Percentiles rank a stretch among this genome's conserved stretches.
Conservation (phyloP, 1,140 invertebrate genomes). For the Stegodyphus mimosarum region DNA sequence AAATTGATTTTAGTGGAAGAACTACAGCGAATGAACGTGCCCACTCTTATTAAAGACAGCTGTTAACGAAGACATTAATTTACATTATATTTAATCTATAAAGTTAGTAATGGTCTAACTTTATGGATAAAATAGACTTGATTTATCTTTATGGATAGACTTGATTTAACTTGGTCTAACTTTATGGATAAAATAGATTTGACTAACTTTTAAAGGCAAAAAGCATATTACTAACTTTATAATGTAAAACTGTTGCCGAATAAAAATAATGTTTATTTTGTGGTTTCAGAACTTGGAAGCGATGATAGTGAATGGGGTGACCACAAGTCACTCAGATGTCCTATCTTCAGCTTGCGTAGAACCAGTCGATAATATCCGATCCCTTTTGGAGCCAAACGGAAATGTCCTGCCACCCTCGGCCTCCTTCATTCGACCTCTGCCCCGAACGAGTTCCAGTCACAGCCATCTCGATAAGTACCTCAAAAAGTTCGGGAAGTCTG, state of each 20-base stretch:
- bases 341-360: constrained; percentile 24
- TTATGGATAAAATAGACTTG: no score
- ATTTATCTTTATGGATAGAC: no score
- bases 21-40: no score
- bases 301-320: constrained; percentile 33
- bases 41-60: no score
- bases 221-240: neutral
- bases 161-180: no score
- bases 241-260: neutral
- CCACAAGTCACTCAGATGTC: constrained; percentile 39
- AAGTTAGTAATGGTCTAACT: no score
- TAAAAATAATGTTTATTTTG: neutral
- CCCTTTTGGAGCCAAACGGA: constrained; percentile 56
- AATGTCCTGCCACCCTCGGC: constrained; percentile 49
- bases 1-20: no score
- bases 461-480: constrained; percentile 58
- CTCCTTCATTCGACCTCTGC: constrained; percentile 52
- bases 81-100: no score
- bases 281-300: constrained; percentile 42
- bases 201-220: no score
- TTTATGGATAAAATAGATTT: no score
- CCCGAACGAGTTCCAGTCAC: constrained; percentile 55
- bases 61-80: no score
- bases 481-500: constrained; percentile 55
- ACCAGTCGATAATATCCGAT: constrained; percentile 46